Base-by-base conservation (phyloP, 1,140 invertebrate genomes). In the Frieseomelitta varia region DNA sequence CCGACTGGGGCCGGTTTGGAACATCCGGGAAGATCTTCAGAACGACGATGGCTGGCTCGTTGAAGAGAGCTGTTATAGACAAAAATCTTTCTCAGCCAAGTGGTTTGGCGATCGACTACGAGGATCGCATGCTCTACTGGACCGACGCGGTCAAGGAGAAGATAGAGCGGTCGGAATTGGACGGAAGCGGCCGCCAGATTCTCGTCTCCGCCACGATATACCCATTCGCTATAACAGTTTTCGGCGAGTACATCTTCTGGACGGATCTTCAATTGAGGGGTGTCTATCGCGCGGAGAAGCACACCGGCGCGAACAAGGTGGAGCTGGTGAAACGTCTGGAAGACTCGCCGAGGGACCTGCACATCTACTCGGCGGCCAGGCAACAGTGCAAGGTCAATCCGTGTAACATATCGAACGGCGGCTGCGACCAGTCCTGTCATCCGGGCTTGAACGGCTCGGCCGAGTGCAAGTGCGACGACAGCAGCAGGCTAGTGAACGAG, bases 101-200 rank as follows among this genome's bases (percentile, higher is more conserved):
- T 91, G 99, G 99, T 39, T 95, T 99, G 34, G 98, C 99, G 0
- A 98, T 99, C 56, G 99, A 99, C 95, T 99, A 98, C 91, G 98
- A 99, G 47, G 98, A 99, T 39, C 96, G 97, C 30, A 98, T 98
- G 96, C 94, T 99, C 0, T 99, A 99, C 92, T 99, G 99, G 99
- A 99, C 99, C 0, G 99, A 99, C 94, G 99, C 99, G 0, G 98
- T 99, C 0, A 95, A 98, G 56, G 99, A 99, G 93, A 99, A 99
- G 93, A 99, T 99, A 86, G 99, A 99, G 95, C 95, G 98, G 30
- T 97, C 98, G 0, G 97, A 97, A 93, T 93, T 99, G 11, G 97
- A 99, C 93, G 99, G 99, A 6, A 96, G 95, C 24, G 96, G 96
- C 61, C 93, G 97, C 12, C 96, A 98, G 94, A 95, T 98, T 6